These are phyloP conservation scores for Dynastes maya DNA, from an alignment of 2,888 invertebrate genomes.

Conservation along the genomic window DNA sequence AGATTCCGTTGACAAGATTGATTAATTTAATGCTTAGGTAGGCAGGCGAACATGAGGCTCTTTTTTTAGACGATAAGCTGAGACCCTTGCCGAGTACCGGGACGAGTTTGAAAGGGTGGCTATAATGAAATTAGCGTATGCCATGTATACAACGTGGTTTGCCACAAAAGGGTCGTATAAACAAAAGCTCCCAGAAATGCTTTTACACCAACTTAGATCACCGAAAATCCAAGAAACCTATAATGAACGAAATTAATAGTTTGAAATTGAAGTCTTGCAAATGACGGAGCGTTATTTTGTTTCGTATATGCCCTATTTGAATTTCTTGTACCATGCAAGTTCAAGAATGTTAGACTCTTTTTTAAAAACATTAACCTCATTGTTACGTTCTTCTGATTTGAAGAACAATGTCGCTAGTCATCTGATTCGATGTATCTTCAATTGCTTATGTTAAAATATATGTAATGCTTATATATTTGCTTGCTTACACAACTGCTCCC, in stretches of 20 bases:
- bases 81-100: conserved; percentile 20
- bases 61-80: conserved; percentile 23
- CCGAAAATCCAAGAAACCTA: conserved; percentile 14
- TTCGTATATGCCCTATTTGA: neutral
- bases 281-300: conserved; percentile 11
- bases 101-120: conserved; percentile 31
- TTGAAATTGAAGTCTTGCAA: conserved; percentile 1
- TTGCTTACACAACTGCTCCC: too few species aligned
- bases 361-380: too few species aligned
- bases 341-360: too few species aligned
- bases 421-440: too few species aligned
- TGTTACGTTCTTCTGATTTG: too few species aligned
- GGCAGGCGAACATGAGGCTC: conserved; percentile 6
- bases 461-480: too few species aligned
- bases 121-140: conserved; percentile 42
- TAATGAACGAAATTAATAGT: conserved; percentile 2
- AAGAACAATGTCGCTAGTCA: too few species aligned
- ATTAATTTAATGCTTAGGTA: conserved; percentile 43
- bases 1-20: conserved; percentile 32
- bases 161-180: conserved; percentile 42
- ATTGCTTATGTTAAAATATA: too few species aligned
- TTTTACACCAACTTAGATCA: conserved; percentile 11
- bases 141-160: conserved; percentile 19
- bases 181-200: conserved; percentile 22
- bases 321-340: too few species aligned